Evolutionary conservation across 1,140 invertebrate genomes (phyloP).

Genomic region (Scaptomyza montana): DNA sequence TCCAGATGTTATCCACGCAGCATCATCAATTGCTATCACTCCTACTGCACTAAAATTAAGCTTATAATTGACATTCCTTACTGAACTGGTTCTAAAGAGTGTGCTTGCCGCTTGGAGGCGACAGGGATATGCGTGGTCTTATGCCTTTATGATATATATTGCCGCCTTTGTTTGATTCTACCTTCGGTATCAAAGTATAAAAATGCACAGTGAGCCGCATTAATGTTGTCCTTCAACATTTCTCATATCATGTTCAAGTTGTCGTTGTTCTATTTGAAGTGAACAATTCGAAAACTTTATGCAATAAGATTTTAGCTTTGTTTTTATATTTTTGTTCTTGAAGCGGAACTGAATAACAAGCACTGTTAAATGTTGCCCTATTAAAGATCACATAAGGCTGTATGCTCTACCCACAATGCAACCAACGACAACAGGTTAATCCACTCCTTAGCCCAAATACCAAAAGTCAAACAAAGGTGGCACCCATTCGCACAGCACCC

Average conservation of each 20-base stretch:
- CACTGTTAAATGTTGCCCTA: neutral
- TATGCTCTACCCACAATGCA: constrained; percentile 7
- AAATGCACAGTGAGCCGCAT: no score
- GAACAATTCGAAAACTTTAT: neutral
- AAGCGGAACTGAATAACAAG: constrained; percentile 19
- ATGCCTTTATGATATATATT: no score
- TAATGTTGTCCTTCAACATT: neutral
- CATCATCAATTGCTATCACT: no score
- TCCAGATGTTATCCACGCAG: constrained; percentile 13
- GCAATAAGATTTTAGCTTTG: neutral
- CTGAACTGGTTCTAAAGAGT: no score
- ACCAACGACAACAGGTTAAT: constrained; percentile 27
- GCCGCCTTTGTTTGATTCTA: neutral
- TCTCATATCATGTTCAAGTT: constrained; percentile 7
- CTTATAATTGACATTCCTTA: no score
- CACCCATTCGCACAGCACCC: constrained; percentile 29
- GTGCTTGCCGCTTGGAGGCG: no score
- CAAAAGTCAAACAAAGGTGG: constrained; percentile 58
- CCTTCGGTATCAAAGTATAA: no score
- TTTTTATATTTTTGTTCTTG: constrained; percentile 4
- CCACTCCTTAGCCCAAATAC: constrained; percentile 55
- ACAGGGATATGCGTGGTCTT: no score
- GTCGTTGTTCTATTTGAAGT: neutral
- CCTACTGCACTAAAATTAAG: no score
- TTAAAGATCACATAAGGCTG: neutral